Percentiles rank a stretch among this genome's conserved stretches.
phyloP scores from a whole-genome alignment of 2,113 vertebrate genomes.

The Megaleporinus macrocephalus region DNA sequence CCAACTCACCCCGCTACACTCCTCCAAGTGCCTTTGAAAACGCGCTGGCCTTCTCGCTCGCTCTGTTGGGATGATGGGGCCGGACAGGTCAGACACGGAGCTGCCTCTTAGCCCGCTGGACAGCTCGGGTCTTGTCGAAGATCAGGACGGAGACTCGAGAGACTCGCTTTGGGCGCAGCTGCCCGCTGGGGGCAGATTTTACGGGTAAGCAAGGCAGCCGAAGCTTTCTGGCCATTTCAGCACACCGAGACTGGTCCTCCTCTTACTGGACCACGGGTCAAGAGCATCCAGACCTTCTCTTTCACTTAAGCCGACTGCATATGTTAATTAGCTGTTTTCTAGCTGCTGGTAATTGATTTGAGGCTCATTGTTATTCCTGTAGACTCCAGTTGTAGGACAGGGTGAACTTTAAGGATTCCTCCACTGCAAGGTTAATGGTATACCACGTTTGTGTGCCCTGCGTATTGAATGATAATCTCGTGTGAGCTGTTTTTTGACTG shows the following conservation, averaged over 20 bases:
- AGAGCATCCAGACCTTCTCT: neutral
- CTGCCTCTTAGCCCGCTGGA: neutral
- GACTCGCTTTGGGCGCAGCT: neutral
- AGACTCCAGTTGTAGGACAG: constrained; percentile 3
- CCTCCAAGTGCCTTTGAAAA: neutral
- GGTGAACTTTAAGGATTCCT: neutral
- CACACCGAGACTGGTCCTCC: neutral
- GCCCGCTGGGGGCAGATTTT: neutral
- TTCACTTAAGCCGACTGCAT: neutral
- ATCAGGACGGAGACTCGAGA: neutral
- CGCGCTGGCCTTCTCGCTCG: neutral
- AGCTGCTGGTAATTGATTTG: neutral
- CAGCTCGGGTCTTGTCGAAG: neutral
- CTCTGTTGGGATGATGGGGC: neutral
- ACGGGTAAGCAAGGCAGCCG: neutral
- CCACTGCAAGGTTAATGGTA: neutral
- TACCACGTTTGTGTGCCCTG: neutral
- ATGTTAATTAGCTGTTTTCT: neutral
- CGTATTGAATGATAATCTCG: neutral
- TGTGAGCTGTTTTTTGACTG: neutral
- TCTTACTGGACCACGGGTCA: neutral
- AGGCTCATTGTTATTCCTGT: neutral
- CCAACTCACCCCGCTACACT: neutral
- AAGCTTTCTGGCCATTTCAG: neutral
- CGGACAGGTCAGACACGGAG: neutral